phyloP scores from a whole-genome alignment of 2,888 invertebrate species.

The Apamea monoglypha region DNA sequence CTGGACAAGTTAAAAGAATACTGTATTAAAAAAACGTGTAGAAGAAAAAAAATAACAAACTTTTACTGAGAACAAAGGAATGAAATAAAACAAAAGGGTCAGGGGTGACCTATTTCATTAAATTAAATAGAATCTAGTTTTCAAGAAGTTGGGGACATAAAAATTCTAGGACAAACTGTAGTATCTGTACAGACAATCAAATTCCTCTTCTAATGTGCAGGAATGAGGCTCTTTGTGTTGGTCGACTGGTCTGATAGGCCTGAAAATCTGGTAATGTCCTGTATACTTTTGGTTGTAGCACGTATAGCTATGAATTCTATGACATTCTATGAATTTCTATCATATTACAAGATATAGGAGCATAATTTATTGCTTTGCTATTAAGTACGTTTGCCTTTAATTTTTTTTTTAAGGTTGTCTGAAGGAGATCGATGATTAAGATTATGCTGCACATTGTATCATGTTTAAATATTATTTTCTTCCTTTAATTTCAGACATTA shows the following conservation, averaged over 20 bases:
- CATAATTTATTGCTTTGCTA: not conserved
- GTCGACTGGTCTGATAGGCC: not conserved
- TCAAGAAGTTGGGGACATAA: not conserved
- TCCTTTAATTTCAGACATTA: not conserved
- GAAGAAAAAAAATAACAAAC: constrained; percentile 21
- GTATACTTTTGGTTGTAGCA: not conserved
- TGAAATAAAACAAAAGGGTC: constrained; percentile 35
- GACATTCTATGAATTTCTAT: not conserved
- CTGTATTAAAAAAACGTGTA: not conserved
- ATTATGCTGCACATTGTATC: constrained; percentile 1
- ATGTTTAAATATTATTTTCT: not conserved
- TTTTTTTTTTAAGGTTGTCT: constrained; percentile 28
- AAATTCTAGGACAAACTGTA: not conserved
- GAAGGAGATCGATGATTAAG: constrained; percentile 3
- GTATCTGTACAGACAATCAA: not conserved
- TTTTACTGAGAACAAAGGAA: constrained; percentile 40
- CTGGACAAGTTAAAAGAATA: constrained; percentile 1
- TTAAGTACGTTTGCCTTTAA: not conserved
- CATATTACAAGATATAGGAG: not conserved
- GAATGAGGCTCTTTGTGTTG: not conserved
- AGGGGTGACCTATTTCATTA: constrained; percentile 25
- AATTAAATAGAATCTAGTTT: constrained; percentile 40
- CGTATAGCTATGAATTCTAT: not conserved
- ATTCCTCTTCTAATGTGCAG: not conserved
- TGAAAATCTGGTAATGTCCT: not conserved